Evolutionary conservation across 1,140 invertebrate genomes (phyloP).

Genomic region (Asobara japonica): DNA sequence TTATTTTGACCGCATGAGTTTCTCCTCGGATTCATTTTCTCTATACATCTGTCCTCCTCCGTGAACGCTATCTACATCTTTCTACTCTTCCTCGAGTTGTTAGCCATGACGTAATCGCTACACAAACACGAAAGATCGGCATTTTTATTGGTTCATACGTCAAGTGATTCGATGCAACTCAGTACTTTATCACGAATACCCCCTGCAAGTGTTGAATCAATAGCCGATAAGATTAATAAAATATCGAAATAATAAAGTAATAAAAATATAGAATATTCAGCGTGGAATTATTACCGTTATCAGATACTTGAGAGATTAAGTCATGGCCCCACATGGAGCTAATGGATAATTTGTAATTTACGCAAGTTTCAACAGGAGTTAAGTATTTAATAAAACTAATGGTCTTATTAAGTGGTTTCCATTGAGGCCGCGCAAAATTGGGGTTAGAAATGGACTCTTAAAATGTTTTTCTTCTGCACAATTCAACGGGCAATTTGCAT

Average conservation of each 20-base stretch:
- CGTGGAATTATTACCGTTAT: not conserved
- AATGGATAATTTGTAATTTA: too few relatives aligned
- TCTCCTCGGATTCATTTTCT: not conserved
- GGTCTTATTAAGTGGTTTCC: too few relatives aligned
- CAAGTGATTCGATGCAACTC: not conserved
- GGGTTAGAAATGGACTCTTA: too few relatives aligned
- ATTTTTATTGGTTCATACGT: not conserved
- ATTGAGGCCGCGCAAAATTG: too few relatives aligned
- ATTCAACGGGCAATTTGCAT: too few relatives aligned
- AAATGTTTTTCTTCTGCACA: too few relatives aligned
- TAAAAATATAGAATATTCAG: not conserved
- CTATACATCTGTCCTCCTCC: not conserved
- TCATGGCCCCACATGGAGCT: not conserved
- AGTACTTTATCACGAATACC: not conserved
- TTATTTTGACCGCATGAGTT: not conserved
- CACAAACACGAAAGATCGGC: not conserved
- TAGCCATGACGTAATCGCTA: not conserved
- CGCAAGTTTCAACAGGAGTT: too few relatives aligned
- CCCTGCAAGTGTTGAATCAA: not conserved
- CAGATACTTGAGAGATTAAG: not conserved
- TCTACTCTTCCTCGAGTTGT: not conserved
- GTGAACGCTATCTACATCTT: not conserved
- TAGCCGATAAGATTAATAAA: not conserved
- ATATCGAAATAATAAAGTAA: not conserved
- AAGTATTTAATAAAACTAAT: too few relatives aligned